Evolutionary conservation across 2,113 vertebrate species (phyloP).

Genomic region (Tychaedon coryphoeus): DNA sequence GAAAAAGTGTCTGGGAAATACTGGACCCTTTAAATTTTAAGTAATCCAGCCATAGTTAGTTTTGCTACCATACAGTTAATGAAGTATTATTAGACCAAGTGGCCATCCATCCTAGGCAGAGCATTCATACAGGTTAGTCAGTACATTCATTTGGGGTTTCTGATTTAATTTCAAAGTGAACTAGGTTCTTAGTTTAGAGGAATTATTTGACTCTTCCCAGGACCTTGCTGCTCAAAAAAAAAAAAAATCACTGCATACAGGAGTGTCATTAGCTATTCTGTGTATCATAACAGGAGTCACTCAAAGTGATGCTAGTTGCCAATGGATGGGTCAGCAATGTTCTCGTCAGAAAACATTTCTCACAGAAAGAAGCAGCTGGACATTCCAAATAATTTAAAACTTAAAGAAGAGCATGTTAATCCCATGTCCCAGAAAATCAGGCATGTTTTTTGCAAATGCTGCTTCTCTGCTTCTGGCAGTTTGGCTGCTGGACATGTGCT

Average conservation of each 20-base stretch:
- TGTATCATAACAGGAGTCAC: neutral
- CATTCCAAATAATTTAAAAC: neutral
- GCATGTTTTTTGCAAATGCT: neutral
- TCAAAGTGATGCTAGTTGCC: neutral
- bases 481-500: neutral
- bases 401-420: neutral
- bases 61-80: neutral
- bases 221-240: neutral
- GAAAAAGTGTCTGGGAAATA: neutral
- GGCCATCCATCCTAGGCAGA: neutral
- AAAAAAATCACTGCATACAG: neutral
- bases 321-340: neutral
- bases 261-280: neutral
- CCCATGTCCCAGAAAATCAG: neutral
- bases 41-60: neutral
- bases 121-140: neutral
- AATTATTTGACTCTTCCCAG: neutral
- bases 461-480: neutral
- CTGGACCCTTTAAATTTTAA: neutral
- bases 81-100: neutral
- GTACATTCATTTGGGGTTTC: neutral
- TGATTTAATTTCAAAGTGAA: neutral
- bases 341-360: neutral
- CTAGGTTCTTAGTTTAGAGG: neutral
- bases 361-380: neutral